Base-by-base conservation (phyloP, 1,140 invertebrate species). In the Zaprionus taronus region DNA sequence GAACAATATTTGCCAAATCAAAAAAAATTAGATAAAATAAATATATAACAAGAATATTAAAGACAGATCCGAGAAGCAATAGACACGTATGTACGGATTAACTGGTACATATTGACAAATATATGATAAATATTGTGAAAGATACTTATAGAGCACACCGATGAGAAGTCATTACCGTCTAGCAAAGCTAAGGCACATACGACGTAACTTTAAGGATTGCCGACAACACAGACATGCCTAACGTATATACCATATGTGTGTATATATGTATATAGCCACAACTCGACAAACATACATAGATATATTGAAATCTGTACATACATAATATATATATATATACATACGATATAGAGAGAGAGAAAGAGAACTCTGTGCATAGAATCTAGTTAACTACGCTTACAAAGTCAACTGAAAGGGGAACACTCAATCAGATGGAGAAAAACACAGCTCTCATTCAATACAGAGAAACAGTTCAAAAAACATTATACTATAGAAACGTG, bases 301-400 rank as follows among this genome's bases (percentile, higher is more conserved):
- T 49, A 36, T 28, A 66, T 51, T 5, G 28, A n/a, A 49, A 7
- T n/a, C 41, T 47, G 41, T 69, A 83, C 64, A 80, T 64, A 80
- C 20, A 64, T 44, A 44, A 31, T 34, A 34, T 11, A 3, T 26
- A 26, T 26, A 26, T 24, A 24, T 24, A 31, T 11, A 34, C 0
- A 34, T 11, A 11, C 9, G 9, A 34, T 34, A 31, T 9, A 31
- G 28, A 28, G 6, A 31, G 28, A 34, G 31, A 34, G 31, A 11
- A 34, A 34, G 17, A 17, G 20, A 77, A 44, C n/a, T 47, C 41
- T 47, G 41, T 31, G 15, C 15, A 55, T 65, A 63, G 51, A 26
- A 87, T 87, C 86, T 91, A 90, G 79, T 56, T n/a, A 77, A 68
- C 84, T 69, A 77, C 60, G 84, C 75, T 77, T 79, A 77, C 28